Evolutionary conservation across 2,888 invertebrate genomes (phyloP).

Genomic region (Xiphydria camelus): DNA sequence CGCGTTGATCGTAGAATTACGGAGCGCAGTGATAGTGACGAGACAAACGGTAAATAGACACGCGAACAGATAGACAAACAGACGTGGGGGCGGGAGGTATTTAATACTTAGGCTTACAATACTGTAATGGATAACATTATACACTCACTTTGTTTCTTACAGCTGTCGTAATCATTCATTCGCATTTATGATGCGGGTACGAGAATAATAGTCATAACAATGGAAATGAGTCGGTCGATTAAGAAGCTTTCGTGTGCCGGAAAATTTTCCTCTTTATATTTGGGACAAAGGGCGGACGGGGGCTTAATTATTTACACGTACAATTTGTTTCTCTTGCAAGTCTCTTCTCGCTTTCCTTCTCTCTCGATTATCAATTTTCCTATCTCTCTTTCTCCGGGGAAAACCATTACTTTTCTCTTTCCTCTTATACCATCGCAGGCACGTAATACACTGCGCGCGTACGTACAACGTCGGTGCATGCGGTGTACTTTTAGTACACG

Average conservation of each 20-base stretch:
- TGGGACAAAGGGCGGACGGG: neutral
- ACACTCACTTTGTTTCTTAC: constrained; percentile 30
- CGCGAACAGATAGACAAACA: constrained; percentile 33
- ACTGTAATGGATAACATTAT: constrained; percentile 47
- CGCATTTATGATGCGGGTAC: constrained; percentile 23
- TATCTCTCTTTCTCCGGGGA: too few species aligned
- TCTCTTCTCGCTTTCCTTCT: constrained; percentile 11
- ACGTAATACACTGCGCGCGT: constrained; percentile 16
- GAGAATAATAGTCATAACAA: constrained; percentile 26
- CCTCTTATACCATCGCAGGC: too few species aligned
- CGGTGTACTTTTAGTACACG: constrained; percentile 10
- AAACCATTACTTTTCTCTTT: too few species aligned
- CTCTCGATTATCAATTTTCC: too few species aligned
- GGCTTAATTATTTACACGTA: constrained; percentile 33
- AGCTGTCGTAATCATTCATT: constrained; percentile 20
- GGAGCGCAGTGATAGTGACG: neutral
- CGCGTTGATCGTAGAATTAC: neutral
- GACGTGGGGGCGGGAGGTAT: constrained; percentile 36
- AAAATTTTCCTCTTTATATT: too few species aligned
- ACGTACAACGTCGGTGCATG: constrained; percentile 6
- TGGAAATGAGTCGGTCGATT: constrained; percentile 36
- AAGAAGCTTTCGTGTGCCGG: constrained; percentile 24
- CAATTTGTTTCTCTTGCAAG: constrained; percentile 39
- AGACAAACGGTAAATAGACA: constrained; percentile 30
- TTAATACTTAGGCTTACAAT: constrained; percentile 50